Percentiles rank a stretch among this genome's conserved stretches.
Evolutionary conservation across 92 coral and sea anemone genomes (phyloP).

Genomic region (Umimayanthus kanabou): DNA sequence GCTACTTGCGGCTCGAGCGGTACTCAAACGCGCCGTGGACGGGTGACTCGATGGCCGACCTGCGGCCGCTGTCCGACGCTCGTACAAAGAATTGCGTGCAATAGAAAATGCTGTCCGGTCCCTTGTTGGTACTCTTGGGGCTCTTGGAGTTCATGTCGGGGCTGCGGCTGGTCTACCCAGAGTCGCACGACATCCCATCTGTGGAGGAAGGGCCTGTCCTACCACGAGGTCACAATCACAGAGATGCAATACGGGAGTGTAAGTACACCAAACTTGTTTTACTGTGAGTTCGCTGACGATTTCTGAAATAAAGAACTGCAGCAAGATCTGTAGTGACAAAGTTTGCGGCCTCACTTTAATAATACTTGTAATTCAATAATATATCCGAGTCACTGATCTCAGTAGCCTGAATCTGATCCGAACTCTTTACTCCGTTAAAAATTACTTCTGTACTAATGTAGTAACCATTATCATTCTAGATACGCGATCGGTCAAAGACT

Average conservation of each 20-base stretch:
- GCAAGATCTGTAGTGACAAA: background rate
- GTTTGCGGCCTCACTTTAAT: no score
- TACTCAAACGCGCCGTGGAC: constrained; percentile 25
- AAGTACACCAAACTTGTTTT: constrained; percentile 28
- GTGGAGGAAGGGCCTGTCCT: constrained; percentile 90
- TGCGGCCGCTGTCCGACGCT: constrained; percentile 42
- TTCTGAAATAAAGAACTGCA: background rate
- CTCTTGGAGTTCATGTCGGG: constrained; percentile 78
- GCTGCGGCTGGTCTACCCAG: constrained; percentile 76
- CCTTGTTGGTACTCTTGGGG: constrained; percentile 76
- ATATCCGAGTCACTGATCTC: background rate
- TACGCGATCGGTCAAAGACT: background rate
- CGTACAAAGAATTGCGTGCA: constrained; percentile 57
- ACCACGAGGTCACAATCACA: constrained; percentile 47
- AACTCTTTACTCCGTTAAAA: background rate
- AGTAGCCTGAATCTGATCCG: background rate
- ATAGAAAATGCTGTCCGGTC: constrained; percentile 68
- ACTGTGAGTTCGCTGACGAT: background rate
- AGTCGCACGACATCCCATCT: constrained; percentile 62
- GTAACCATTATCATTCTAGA: no score
- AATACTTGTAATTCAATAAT: no score
- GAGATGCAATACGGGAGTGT: constrained; percentile 79
- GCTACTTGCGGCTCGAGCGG: constrained; percentile 47
- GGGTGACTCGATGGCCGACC: background rate
- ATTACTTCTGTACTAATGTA: no score